Evolutionary conservation across 2,888 invertebrate species (phyloP).

Genomic region (Agrochola lychnidis): DNA sequence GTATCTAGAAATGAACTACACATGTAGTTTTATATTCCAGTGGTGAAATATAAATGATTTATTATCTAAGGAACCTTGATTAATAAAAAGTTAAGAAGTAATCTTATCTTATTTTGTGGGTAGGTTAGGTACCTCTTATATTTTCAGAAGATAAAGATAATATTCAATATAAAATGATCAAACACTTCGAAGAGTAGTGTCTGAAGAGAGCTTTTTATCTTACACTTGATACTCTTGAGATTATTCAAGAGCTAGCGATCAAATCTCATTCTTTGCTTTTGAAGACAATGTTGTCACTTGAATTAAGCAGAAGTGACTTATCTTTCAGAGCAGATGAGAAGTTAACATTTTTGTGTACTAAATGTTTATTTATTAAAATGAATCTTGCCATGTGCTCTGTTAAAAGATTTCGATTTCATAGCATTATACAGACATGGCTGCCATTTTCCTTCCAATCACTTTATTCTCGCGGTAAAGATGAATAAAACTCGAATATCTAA

Average conservation of each 20-base stretch:
- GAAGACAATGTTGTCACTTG: conserved; percentile 40
- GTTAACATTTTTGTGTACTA: background rate
- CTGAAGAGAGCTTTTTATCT: conserved; percentile 39
- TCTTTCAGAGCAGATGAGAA: conserved; percentile 15
- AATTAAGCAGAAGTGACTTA: conserved; percentile 14
- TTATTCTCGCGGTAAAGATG: background rate
- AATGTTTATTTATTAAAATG: conserved; percentile 19
- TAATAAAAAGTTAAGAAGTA: background rate
- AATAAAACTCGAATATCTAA: background rate
- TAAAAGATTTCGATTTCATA: conserved; percentile 2
- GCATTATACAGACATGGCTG: conserved; percentile 31
- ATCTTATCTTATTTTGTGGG: background rate
- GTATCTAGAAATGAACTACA: background rate
- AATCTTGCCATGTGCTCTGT: conserved; percentile 11
- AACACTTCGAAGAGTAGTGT: conserved; percentile 17
- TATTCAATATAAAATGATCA: conserved; percentile 16
- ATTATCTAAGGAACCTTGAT: background rate
- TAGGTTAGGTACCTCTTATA: background rate
- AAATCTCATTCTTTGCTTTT: conserved; percentile 42
- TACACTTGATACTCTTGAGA: conserved; percentile 47
- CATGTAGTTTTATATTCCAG: background rate
- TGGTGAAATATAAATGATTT: background rate
- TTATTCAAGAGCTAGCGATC: conserved; percentile 51
- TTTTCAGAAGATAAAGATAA: conserved; percentile 3
- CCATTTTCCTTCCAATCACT: conserved; percentile 26